A percentile compares a stretch with the other conserved stretches of the same genome.
Evolutionary conservation across 2,888 invertebrate species (phyloP).

Genomic region (Itoplectis maculator): DNA sequence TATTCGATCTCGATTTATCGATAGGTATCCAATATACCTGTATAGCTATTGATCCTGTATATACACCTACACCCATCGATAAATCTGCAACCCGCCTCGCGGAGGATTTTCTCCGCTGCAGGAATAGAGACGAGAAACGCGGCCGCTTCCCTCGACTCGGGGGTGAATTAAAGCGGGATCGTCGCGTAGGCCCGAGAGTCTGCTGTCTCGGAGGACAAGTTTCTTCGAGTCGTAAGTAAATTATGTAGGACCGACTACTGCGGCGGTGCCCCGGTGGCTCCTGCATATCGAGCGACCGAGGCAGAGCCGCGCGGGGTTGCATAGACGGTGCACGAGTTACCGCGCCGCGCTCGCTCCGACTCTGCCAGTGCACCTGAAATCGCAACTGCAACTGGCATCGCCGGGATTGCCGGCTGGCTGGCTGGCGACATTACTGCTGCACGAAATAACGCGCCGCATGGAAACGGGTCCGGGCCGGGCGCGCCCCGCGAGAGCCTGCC

Average conservation of each 20-base stretch:
- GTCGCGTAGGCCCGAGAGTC: slow-evolving; percentile 65
- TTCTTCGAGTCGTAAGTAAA: slow-evolving; percentile 79
- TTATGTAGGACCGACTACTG: slow-evolving; percentile 73
- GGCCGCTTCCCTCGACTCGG: too few species aligned
- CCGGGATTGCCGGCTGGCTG: slow-evolving; percentile 7
- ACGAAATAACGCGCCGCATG: slow-evolving; percentile 21
- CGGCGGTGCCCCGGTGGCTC: slow-evolving; percentile 71
- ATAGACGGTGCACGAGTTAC: neutral
- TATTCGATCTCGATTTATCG: slow-evolving; percentile 18
- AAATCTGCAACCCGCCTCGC: too few species aligned
- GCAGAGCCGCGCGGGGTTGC: too few species aligned
- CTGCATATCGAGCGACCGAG: slow-evolving; percentile 6
- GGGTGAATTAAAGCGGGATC: slow-evolving; percentile 76
- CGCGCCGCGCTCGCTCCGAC: too few species aligned
- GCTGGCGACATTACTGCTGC: slow-evolving; percentile 12
- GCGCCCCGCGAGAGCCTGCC: too few species aligned
- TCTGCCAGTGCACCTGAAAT: slow-evolving; percentile 58
- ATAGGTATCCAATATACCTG: too few species aligned
- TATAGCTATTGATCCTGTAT: too few species aligned
- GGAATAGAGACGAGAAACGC: too few species aligned
- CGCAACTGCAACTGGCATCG: slow-evolving; percentile 55
- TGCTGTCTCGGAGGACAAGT: slow-evolving; percentile 68
- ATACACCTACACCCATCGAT: too few species aligned
- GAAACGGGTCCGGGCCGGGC: slow-evolving; percentile 52
- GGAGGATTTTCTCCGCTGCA: too few species aligned